These are phyloP conservation scores for Platichthys flesus DNA, from an alignment of 2,113 vertebrate species.

Conservation along the genomic window DNA sequence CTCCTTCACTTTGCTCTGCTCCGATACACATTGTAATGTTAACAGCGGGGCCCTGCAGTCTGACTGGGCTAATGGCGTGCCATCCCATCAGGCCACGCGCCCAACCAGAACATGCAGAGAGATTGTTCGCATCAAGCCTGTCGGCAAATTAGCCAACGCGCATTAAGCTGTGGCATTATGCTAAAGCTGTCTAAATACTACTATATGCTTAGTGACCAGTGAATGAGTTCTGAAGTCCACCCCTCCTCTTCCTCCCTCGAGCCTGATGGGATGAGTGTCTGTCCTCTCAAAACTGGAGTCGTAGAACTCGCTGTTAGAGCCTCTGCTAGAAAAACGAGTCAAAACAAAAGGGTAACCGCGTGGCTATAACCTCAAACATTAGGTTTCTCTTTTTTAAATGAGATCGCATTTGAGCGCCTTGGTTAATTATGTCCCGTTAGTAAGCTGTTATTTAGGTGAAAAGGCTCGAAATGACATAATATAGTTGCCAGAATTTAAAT, in stretches of 20 bases:
- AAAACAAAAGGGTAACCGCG: neutral
- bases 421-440: slow-evolving; percentile 26
- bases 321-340: slow-evolving; percentile 35
- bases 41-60: slow-evolving; percentile 77
- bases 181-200: slow-evolving; percentile 78
- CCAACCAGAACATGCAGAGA: slow-evolving; percentile 78
- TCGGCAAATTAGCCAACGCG: slow-evolving; percentile 76
- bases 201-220: slow-evolving; percentile 75
- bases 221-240: slow-evolving; percentile 66
- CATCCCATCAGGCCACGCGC: slow-evolving; percentile 78
- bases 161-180: slow-evolving; percentile 77
- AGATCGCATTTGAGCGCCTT: neutral
- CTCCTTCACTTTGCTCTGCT: slow-evolving; percentile 69
- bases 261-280: slow-evolving; percentile 57
- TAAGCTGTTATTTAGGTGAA: slow-evolving; percentile 46
- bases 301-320: slow-evolving; percentile 13
- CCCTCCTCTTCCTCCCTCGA: slow-evolving; percentile 28
- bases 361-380: too few species aligned
- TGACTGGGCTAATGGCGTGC: slow-evolving; percentile 76
- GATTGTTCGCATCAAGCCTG: slow-evolving; percentile 78
- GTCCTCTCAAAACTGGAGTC: slow-evolving; percentile 58
- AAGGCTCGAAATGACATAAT: slow-evolving; percentile 33
- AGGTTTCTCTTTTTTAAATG: too few species aligned
- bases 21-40: slow-evolving; percentile 75
- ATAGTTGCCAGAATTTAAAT: slow-evolving; percentile 72